Evolutionary conservation across 2,113 vertebrate genomes (phyloP).

Genomic region (Polypterus senegalus): DNA sequence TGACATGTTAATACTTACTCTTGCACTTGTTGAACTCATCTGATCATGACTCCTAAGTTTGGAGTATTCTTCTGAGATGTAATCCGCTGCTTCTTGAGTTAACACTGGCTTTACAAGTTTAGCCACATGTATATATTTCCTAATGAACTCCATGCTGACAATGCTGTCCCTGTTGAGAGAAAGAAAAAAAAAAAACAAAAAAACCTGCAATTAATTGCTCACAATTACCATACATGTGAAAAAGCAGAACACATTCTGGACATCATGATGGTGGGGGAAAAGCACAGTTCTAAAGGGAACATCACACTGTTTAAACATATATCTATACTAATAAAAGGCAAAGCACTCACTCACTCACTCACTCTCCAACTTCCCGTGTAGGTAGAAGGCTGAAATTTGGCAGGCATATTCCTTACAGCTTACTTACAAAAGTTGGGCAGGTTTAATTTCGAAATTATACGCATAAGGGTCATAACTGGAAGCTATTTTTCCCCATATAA

Average conservation of each 20-base stretch:
- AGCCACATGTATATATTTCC: conserved; percentile 40
- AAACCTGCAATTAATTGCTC: not conserved
- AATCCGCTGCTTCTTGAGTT: conserved; percentile 32
- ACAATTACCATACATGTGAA: no score
- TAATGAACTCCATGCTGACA: conserved; percentile 39
- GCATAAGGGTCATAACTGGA: no score
- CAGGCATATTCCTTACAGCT: no score
- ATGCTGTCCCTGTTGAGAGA: conserved; percentile 29
- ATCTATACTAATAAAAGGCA: no score
- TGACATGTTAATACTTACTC: conserved; percentile 17
- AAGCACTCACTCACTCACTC: no score
- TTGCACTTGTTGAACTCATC: conserved; percentile 28
- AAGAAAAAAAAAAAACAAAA: not conserved
- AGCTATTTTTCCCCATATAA: no score
- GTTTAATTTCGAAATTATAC: no score
- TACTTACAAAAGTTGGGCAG: no score
- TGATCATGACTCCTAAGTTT: conserved; percentile 37
- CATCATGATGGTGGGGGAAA: not conserved
- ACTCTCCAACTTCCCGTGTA: no score
- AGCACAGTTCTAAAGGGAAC: not conserved
- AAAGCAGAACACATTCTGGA: not conserved
- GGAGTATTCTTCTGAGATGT: conserved; percentile 37
- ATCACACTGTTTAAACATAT: not conserved
- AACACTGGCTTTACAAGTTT: conserved; percentile 35
- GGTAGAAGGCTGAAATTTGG: no score